Evolutionary conservation across 2,888 invertebrate species (phyloP), one percentile per base, ranked within the genome.

Genomic region (Sympetrum striolatum): DNA sequence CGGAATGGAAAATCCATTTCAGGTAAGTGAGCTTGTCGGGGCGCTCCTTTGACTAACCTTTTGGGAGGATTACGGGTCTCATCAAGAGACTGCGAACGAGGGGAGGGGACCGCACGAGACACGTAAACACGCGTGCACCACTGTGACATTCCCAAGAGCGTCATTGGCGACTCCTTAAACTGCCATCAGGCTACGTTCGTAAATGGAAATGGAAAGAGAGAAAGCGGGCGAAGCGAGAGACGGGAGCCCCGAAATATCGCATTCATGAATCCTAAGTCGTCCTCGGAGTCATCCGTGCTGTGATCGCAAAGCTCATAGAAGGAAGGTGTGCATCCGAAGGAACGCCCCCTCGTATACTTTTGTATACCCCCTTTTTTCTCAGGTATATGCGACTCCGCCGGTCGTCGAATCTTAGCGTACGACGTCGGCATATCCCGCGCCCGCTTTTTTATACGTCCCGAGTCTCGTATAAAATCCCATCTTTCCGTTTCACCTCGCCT

Each of bases 1-100:
- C 35, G 58, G 22, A 82, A 58, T 82, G 82, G 82, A 82, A 82
- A 82, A 82, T 82, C 58, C 82, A 82, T 82, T 82, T 58, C 58
- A 31, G 82, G 82, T 82, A 58, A 82, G 82, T 31, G 58, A 58
- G 82, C 35, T 82, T 25, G 82, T 58, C 31, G 48, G 58, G 81
- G 18, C 81, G 53, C 53, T 35, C 82, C 58, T 58, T 35, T 82
- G 82, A 82, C 58, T 31, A 48, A 31, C 58, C 82, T 82, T 31
- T 73, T 31, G 18, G 25, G 82, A 82, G 58, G 58, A 58, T 82
- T 53, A n/a, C 48, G 10, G 53, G 35, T 82, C 58, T 82, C 58
- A 15, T 58, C 82, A 15, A 73, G 35, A 58, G 35, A n/a, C n/a
- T 14, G 44, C 25, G 4, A 8, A 48, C 14, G 18, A 48, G 81